These are phyloP conservation scores for Lasius platythorax DNA, from an alignment of 2,888 invertebrate species.

Conservation along the genomic window DNA sequence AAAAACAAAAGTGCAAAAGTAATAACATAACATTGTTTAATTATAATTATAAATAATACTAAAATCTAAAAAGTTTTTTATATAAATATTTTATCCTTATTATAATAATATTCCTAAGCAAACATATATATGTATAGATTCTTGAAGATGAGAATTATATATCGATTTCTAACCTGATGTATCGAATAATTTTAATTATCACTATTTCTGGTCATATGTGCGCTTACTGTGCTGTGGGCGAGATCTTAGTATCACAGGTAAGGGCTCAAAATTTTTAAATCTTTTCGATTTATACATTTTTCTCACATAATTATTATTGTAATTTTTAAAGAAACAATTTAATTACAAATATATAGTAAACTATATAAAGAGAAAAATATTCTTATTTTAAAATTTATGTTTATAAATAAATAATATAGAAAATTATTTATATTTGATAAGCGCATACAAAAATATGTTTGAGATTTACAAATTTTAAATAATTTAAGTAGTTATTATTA, in stretches of 20 bases:
- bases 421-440: too few species aligned
- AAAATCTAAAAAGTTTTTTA: too few species aligned
- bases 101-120: neutral
- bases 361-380: too few species aligned
- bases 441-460: too few species aligned
- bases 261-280: neutral
- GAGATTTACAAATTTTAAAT: too few species aligned
- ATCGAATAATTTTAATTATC: neutral
- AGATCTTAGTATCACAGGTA: slow-evolving; percentile 12
- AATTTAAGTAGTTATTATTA: neutral
- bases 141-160: neutral
- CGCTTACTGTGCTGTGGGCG: slow-evolving; percentile 21
- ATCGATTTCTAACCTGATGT: neutral
- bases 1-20: too few species aligned
- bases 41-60: neutral
- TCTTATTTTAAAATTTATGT: too few species aligned
- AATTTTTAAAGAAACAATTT: neutral
- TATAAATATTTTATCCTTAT: too few species aligned
- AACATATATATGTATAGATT: slow-evolving; percentile 14
- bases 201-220: slow-evolving; percentile 3
- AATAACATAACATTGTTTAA: too few species aligned
- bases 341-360: too few species aligned
- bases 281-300: neutral
- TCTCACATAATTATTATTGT: neutral
- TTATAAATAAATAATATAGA: neutral